Base-by-base conservation (phyloP, 1,140 invertebrate genomes). In the Drosophila tropicalis region DNA sequence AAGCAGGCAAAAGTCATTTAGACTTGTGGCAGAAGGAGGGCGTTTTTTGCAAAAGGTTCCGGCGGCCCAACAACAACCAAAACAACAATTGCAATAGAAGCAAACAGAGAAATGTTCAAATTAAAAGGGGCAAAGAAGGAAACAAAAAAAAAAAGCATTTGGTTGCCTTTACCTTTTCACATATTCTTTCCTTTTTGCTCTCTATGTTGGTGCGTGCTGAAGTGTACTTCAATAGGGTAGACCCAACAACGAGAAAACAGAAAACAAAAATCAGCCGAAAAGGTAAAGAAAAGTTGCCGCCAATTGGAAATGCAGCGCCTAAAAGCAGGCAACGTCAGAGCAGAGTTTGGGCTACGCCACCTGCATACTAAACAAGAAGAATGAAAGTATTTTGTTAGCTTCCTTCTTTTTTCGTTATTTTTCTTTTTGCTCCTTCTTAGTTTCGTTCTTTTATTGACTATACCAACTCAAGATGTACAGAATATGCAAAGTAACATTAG, bases 1-100 rank as follows among this genome's bases (percentile, higher is more conserved):
- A 84, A 79, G 66, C 85, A 73, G 84, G 66, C 85, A 89, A 84
- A 77, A 90, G 76, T 84, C 74, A 75, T 89, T 81, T 72, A 29
- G 29, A 70, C 67, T 72, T 70, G 63, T 63, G 55, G 10, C 41
- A 15, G 15, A 57, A 34, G 9, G 25, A 17, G 3, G 19, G 5
- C 0, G 2, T 36, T 36, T 36, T 36, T 36, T 36, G 34, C n/a
- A 4, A 7, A 12, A 10, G 32, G 13, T 19, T 19, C 29, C 29
- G 29, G 3, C 51, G 63, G 51, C 15, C 32, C 41, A 61, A 34
- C 13, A 40, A 63, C 19, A 62, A 47, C n/a, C n/a, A n/a, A n/a
- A n/a, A n/a, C 22, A 55, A 32, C 57, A 63, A 32, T 17, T 61
- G 58, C 32, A 51, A 34, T 34, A 57, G 44, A 34, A 47, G 47